Conservation (phyloP, 2,888 invertebrate genomes). For the Euzophera pinguis region DNA sequence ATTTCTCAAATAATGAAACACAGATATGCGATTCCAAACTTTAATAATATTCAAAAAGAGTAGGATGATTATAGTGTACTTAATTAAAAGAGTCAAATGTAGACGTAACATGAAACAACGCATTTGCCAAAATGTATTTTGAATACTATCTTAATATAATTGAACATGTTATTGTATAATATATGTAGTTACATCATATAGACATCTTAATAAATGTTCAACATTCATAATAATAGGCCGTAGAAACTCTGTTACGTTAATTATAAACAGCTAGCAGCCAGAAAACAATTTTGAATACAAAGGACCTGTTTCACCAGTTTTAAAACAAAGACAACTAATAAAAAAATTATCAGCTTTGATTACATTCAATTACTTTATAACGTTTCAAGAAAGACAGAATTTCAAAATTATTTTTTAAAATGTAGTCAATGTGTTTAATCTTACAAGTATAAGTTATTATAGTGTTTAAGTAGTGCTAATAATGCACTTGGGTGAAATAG, state of each 20-base stretch:
- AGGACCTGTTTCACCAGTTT: no score
- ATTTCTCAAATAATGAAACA: constrained; percentile 16
- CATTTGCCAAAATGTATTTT: constrained; percentile 22
- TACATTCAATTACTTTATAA: no score
- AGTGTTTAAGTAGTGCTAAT: no score
- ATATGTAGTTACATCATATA: constrained; percentile 7
- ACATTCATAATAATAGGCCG: constrained; percentile 6
- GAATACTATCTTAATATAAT: constrained; percentile 18
- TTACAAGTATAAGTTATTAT: no score
- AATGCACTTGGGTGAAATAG: no score
- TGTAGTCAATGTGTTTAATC: no score
- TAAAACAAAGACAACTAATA: no score
- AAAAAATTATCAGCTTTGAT: no score
- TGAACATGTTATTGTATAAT: constrained; percentile 15
- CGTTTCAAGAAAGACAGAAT: no score
- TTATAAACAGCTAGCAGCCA: no score
- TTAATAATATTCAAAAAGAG: constrained; percentile 28
- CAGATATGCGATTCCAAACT: constrained; percentile 25
- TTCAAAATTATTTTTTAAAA: no score
- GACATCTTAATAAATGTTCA: constrained; percentile 4
- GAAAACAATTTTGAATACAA: no score
- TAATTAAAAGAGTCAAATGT: constrained; percentile 23
- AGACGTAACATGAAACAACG: constrained; percentile 25
- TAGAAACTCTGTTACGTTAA: not conserved
- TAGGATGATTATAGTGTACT: constrained; percentile 14